Conservation (phyloP, 2,113 vertebrate genomes). For the Psephotus haematonotus region DNA sequence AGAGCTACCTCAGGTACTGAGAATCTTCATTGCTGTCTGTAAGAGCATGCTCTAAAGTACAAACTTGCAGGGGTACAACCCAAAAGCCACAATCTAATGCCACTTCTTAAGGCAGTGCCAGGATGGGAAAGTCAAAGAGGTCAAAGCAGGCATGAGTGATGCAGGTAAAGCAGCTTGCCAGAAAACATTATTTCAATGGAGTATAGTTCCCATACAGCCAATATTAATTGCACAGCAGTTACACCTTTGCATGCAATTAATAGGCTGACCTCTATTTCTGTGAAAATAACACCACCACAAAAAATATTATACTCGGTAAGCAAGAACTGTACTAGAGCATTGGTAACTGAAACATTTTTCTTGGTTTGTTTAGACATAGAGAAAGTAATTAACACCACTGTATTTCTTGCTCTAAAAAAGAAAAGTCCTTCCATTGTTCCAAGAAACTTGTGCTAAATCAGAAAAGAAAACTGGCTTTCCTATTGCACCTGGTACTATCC, state of each 20-base stretch:
- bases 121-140: background rate
- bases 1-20: background rate
- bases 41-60: background rate
- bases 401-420: background rate
- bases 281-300: background rate
- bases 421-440: background rate
- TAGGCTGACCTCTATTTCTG: background rate
- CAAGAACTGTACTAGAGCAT: background rate
- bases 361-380: background rate
- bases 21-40: background rate
- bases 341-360: background rate
- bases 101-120: background rate
- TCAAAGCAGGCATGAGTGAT: background rate
- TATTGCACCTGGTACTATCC: background rate
- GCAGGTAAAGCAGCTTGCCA: background rate
- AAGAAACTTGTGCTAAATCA: background rate
- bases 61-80: rapidly evolving
- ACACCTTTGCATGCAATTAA: background rate
- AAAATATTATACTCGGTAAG: background rate
- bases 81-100: background rate
- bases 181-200: background rate
- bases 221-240: background rate
- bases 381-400: background rate
- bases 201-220: background rate
- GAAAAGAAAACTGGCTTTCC: background rate